Evolutionary conservation across 2,888 invertebrate species (phyloP).

Genomic region (Sesia bembeciformis): DNA sequence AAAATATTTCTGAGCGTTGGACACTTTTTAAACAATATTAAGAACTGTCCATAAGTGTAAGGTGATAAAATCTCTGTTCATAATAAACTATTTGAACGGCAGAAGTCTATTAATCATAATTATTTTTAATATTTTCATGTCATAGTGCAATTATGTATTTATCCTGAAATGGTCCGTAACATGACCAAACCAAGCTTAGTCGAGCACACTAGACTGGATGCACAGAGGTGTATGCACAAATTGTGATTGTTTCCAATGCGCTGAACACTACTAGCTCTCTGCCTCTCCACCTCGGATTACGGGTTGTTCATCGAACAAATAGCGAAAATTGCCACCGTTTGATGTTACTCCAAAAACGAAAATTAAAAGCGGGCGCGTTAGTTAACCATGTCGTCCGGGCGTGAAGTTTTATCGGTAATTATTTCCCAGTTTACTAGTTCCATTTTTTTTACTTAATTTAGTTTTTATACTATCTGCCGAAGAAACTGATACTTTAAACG

Average conservation of each 20-base stretch:
- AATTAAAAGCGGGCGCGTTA: constrained; percentile 27
- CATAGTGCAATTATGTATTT: too few species aligned
- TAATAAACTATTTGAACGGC: too few species aligned
- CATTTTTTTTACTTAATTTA: background rate
- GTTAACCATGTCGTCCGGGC: constrained; percentile 28
- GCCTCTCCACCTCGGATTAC: constrained; percentile 51
- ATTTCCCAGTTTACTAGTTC: background rate
- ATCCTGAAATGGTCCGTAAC: too few species aligned
- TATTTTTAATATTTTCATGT: too few species aligned
- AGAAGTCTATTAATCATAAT: too few species aligned
- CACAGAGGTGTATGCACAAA: constrained; percentile 32
- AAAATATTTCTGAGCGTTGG: too few species aligned
- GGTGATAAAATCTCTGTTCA: too few species aligned
- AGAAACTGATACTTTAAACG: too few species aligned
- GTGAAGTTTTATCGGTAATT: constrained; percentile 12
- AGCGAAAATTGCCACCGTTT: constrained; percentile 26
- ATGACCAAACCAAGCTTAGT: background rate
- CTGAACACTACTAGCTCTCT: constrained; percentile 36
- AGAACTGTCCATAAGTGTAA: too few species aligned
- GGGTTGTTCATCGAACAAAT: constrained; percentile 22
- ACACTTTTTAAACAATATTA: too few species aligned
- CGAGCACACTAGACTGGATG: constrained; percentile 22
- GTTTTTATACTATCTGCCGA: too few species aligned
- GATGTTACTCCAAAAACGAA: constrained; percentile 32
- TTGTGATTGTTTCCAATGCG: constrained; percentile 52